These are phyloP conservation scores for Pyrocephalus nanus DNA, from an alignment of 2,797 vertebrate genomes.

Conservation along the genomic window DNA sequence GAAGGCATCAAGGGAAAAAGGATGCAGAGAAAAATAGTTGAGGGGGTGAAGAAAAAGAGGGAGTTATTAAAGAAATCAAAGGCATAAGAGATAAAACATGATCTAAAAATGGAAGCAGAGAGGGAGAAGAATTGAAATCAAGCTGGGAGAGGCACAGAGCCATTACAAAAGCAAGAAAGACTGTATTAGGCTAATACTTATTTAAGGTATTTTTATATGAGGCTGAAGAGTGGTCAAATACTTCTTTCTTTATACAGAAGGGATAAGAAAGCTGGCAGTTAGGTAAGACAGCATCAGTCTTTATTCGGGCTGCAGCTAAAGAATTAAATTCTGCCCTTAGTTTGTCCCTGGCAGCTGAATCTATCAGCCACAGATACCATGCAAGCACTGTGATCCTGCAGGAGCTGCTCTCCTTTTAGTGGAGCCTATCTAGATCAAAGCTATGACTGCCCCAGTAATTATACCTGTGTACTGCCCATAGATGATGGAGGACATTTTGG, in stretches of 20 bases:
- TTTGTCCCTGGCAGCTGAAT: constrained; percentile 4
- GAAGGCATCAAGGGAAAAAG: background rate
- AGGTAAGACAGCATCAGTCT: constrained; percentile 29
- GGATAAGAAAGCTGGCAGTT: constrained; percentile 2
- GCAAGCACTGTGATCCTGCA: background rate
- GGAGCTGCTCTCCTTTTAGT: background rate
- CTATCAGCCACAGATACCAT: background rate
- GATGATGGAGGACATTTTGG: background rate
- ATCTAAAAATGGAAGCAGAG: constrained; percentile 50
- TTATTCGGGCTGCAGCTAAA: constrained; percentile 5
- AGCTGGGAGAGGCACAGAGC: constrained; percentile 25
- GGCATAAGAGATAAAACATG: constrained; percentile 22
- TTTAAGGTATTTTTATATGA: constrained; percentile 15
- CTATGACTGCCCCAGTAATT: background rate
- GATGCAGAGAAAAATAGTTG: background rate
- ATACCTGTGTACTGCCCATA: background rate
- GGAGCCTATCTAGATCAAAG: background rate
- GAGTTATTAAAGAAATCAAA: constrained; percentile 53
- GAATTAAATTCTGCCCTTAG: background rate
- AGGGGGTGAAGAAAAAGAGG: background rate
- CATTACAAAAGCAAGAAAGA: constrained; percentile 16
- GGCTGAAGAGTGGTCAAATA: background rate
- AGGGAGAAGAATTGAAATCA: constrained; percentile 7
- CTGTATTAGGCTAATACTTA: constrained; percentile 36
- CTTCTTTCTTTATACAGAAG: background rate